Evolutionary conservation across 2,113 vertebrate genomes (phyloP), one percentile per base, ranked within the genome.

Genomic region (Dicrurus megarhynchus): DNA sequence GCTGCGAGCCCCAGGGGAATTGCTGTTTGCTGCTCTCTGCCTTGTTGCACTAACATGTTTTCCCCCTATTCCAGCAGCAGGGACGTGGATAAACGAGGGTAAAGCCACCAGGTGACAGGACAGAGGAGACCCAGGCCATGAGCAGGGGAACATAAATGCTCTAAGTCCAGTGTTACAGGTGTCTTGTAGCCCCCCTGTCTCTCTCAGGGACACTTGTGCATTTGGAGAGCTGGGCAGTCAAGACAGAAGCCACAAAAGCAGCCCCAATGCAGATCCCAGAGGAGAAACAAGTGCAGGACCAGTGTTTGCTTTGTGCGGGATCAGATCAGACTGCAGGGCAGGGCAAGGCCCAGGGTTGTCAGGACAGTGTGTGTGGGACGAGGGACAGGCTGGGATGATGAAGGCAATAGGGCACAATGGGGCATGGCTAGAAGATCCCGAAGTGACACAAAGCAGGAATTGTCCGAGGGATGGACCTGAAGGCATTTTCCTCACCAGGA

Each of bases 21-120:
- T 22, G 35, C 71, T 89, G 80, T 91, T 93, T 94, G 95, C 50
- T 61, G 68, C 76, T 77, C 33, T 73, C 83, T 88, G 83, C 42
- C 64, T 73, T 84, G 67, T 70, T 81, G 75, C 79, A 85, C 22
- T 73, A 80, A 88, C 2, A n/a, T 4, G 0, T 68, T 74, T 84
- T 6, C 9, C 26, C 35, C 20, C 28, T n/a, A 2, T 49, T 75
- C 23, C 46, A 57, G 76, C 56, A 75, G 60, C 64, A n/a, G 64
- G 32, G 27, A 75, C 0, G 0, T 28, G 76, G 41, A 46, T 68
- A 90, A 86, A 60, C 24, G 75, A 52, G 21, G 30, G 41, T 35
- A 63, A 70, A 86, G 33, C 44, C 32, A 23, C 14, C 30, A 39
- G 20, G 60, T 74, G 59, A 87, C 42, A 30, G 46, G n/a, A 44